These are phyloP conservation scores for Pipistrellus kuhlii DNA, from an alignment of 2,797 vertebrate genomes.

Conservation along the genomic window DNA sequence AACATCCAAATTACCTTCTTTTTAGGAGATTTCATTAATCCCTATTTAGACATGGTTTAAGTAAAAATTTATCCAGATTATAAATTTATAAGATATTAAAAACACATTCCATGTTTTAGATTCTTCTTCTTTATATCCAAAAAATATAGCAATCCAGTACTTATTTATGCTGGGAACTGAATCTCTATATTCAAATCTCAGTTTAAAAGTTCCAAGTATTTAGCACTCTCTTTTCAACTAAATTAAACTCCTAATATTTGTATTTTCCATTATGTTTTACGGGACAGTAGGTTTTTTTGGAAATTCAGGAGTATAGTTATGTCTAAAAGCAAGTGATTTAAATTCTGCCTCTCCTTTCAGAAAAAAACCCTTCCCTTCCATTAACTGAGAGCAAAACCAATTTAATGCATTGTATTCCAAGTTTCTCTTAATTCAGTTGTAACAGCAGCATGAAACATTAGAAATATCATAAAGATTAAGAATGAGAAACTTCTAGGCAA, in stretches of 20 bases:
- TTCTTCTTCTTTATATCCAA: constrained; percentile 45
- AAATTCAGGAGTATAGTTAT: constrained; percentile 43
- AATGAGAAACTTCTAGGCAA: constrained; percentile 69
- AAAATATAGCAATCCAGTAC: constrained; percentile 36
- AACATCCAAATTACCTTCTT: constrained; percentile 28
- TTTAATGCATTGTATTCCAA: constrained; percentile 7
- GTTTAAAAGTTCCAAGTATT: constrained; percentile 28
- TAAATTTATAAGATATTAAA: constrained; percentile 45
- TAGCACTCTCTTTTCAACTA: neutral
- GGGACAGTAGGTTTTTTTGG: neutral
- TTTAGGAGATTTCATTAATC: constrained; percentile 38
- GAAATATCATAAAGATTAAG: constrained; percentile 45
- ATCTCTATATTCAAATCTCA: constrained; percentile 48
- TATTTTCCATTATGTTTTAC: constrained; percentile 58
- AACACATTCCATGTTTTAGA: constrained; percentile 43
- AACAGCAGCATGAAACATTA: constrained; percentile 25
- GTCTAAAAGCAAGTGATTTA: constrained; percentile 57
- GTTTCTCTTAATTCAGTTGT: constrained; percentile 38
- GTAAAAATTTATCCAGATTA: constrained; percentile 41
- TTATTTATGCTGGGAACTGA: neutral
- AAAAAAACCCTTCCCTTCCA: neutral
- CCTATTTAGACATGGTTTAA: neutral
- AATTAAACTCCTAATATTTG: constrained; percentile 50
- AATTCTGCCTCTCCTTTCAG: neutral
- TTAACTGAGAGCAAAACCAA: constrained; percentile 67